Percentiles rank a stretch among this genome's conserved stretches.
Conservation (phyloP, 2,888 invertebrate species). For the Agrotis ipsilon region DNA sequence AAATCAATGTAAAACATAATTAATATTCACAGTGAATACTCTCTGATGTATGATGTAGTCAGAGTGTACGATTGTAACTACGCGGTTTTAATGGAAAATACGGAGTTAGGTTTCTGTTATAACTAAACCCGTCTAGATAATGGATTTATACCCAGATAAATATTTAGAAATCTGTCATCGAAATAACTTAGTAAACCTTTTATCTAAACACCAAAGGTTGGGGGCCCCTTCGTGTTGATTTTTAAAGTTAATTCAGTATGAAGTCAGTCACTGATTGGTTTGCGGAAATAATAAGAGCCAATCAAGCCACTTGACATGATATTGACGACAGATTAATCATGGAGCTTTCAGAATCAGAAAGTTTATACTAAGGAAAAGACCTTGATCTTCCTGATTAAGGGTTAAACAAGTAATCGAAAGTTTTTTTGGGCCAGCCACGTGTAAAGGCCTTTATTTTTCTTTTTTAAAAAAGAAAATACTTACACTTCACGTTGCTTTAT, state of each 20-base stretch:
- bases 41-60: slow-evolving; percentile 13
- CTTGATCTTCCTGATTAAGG: not conserved
- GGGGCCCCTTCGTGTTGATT: not conserved
- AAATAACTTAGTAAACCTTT: not conserved
- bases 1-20: slow-evolving; percentile 56
- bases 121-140: slow-evolving; percentile 6
- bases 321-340: not conserved
- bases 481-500: too few species aligned
- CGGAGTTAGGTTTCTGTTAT: slow-evolving; percentile 9
- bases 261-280: slow-evolving; percentile 6
- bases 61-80: slow-evolving; percentile 11
- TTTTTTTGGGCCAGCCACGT: too few species aligned
- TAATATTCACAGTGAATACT: slow-evolving; percentile 46
- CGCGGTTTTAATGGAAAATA: slow-evolving; percentile 40
- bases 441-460: too few species aligned
- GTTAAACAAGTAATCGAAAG: not conserved
- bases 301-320: not conserved
- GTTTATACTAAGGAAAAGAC: not conserved
- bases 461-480: too few species aligned
- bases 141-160: slow-evolving; percentile 5
- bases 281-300: not conserved
- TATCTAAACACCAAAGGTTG: not conserved
- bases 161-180: slow-evolving; percentile 17
- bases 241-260: not conserved
- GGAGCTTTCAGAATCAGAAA: not conserved